Conservation (phyloP, 35 echinoderm and acorn worm species). For the Apostichopus parvimensis region DNA sequence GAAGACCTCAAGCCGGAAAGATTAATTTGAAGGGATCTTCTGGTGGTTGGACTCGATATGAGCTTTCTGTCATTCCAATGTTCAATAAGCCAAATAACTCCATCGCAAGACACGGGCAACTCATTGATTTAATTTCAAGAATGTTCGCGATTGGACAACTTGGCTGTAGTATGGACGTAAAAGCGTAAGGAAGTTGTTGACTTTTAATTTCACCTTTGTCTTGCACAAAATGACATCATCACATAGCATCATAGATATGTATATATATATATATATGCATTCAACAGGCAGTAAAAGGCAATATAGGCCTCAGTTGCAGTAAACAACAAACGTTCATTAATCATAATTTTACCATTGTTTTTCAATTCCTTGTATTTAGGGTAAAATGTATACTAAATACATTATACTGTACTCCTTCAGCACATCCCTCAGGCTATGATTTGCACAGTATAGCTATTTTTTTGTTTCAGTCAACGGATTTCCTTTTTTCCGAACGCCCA, state of each 20-base stretch:
- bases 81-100: not conserved
- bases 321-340: no score
- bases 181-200: no score
- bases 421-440: not conserved
- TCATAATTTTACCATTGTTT: no score
- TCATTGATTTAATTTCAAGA: not conserved
- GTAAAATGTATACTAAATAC: no score
- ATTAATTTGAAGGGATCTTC: not conserved
- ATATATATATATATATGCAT: not conserved
- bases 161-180: no score
- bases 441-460: not conserved
- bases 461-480: conserved; percentile 19
- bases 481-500: not conserved
- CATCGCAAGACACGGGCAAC: not conserved
- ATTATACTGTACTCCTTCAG: not conserved
- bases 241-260: no score
- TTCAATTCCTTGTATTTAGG: no score
- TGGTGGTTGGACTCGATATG: conserved; percentile 5
- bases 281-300: no score
- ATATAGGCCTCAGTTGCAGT: no score
- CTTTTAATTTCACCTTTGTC: no score
- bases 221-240: no score
- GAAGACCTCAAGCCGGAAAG: not conserved
- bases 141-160: not conserved
- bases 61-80: conserved; percentile 43